Evolutionary conservation across 2,888 invertebrate species (phyloP).

Genomic region (Neocrepidodera transversa): DNA sequence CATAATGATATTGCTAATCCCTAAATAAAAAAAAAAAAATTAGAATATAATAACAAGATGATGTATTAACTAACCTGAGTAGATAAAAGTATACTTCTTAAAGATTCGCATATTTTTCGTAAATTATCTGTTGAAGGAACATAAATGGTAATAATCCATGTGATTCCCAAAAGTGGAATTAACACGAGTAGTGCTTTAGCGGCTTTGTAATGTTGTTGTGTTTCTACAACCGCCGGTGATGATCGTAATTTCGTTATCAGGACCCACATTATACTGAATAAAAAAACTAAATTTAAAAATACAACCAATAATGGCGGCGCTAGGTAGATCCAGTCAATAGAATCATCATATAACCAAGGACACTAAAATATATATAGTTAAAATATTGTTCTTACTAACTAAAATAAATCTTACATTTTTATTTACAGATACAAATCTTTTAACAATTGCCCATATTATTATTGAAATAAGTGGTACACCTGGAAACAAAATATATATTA

Average conservation of each 20-base stretch:
- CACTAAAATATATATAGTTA: conserved; percentile 55
- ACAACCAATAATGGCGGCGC: conserved; percentile 83
- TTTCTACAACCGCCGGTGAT: conserved; percentile 82
- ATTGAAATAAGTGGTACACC: conserved; percentile 66
- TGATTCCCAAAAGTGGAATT: conserved; percentile 90
- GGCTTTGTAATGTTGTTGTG: conserved; percentile 89
- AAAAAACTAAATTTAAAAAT: conserved; percentile 81
- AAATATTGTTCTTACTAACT: not conserved
- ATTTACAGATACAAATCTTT: conserved; percentile 51
- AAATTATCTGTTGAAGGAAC: conserved; percentile 80
- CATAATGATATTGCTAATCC: conserved; percentile 89
- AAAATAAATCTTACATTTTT: conserved; percentile 4
- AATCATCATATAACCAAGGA: conserved; percentile 80
- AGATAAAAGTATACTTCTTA: conserved; percentile 84
- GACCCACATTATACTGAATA: conserved; percentile 89
- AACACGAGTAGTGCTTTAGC: conserved; percentile 90
- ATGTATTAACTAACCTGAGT: conserved; percentile 73
- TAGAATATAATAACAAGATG: not conserved
- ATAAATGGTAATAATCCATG: conserved; percentile 84
- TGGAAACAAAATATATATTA: conserved; percentile 45
- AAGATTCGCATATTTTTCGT: conserved; percentile 77
- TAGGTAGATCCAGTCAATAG: conserved; percentile 88
- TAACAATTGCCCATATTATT: conserved; percentile 65
- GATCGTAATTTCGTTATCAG: conserved; percentile 92
- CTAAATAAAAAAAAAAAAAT: conserved; percentile 61